Base-by-base conservation (phyloP, 23 tunicate genomes). In the Trididemnum miniatum region DNA sequence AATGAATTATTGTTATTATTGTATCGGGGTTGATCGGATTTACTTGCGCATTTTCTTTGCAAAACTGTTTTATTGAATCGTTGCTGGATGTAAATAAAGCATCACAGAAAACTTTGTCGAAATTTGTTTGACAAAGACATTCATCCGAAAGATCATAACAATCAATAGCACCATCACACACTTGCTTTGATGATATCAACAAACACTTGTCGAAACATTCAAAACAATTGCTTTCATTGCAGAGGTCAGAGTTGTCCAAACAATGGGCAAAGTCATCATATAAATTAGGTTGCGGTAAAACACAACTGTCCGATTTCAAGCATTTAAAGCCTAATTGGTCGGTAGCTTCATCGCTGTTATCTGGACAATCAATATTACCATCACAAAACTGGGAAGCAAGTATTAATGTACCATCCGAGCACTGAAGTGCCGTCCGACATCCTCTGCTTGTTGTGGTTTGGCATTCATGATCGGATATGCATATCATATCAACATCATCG, bases 241-340 rank as follows among this genome's bases (percentile, higher is more conserved):
- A 62, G n/a, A 12, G 26, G 26, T 62, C 67, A 3, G 67, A 22
- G 26, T 24, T 24, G 29, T 62, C 26, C 5, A 12, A 3, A 62
- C 67, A 62, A 62, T 62, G 67, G 29, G 67, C 67, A n/a, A 62
- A 20, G 26, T 62, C 67, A 26, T 62, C 67, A 62, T 62, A 62
- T 62, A 62, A 24, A 62, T 62, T 62, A 4, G 25, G 67, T 20
- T 62, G 26, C 5, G 67, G 67, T n/a, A 62, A n/a, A 20, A 62
- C n/a, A 26, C 67, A 62, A n/a, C n/a, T n/a, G n/a, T n/a, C n/a
- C n/a, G n/a, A n/a, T 24, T 20, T 24, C 5, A 3, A 3, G 67
- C 29, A 24, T 24, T 22, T 62, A 26, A 22, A 22, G 4, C 28
- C 67, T 26, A n/a, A 5, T 20, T 22, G 28, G 29, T 62, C 26